phyloP scores from a whole-genome alignment of 37 sponge, comb jelly and placozoan genomes.

The Chondrilla cf. caribensis region DNA sequence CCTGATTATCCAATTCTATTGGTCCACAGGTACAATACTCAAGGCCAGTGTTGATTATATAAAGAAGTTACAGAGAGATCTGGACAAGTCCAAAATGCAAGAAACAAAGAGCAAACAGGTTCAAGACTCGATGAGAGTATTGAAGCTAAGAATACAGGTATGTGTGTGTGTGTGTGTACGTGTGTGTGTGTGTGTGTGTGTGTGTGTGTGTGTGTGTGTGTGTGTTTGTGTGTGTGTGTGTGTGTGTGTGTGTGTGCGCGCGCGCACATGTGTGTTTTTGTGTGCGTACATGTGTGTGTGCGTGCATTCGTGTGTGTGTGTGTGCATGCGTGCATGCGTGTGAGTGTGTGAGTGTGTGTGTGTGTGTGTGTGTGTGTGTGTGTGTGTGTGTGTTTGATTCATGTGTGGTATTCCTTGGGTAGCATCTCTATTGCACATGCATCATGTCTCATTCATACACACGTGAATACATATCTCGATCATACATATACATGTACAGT shows the following conservation, averaged over 20 bases:
- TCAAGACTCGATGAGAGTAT: conserved; percentile 70
- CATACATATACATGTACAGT: no score
- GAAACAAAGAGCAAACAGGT: conserved; percentile 71
- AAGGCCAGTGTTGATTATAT: conserved; percentile 93
- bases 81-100: conserved; percentile 25
- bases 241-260: background rate
- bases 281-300: conserved; percentile 10
- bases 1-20: background rate
- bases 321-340: background rate
- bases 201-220: background rate
- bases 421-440: no score
- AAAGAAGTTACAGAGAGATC: conserved; percentile 73
- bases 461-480: no score
- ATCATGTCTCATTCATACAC: no score
- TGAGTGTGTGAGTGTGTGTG: conserved; percentile 8
- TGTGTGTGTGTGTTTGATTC: background rate
- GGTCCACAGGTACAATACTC: conserved; percentile 64
- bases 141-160: conserved; percentile 80
- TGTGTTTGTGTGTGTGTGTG: no score
- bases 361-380: conserved; percentile 25
- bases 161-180: background rate
- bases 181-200: background rate
- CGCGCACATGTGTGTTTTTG: background rate
- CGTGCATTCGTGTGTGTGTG: background rate
- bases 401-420: background rate